Evolutionary conservation across 2,797 vertebrate genomes (phyloP).

Genomic region (Sus cebifrons): DNA sequence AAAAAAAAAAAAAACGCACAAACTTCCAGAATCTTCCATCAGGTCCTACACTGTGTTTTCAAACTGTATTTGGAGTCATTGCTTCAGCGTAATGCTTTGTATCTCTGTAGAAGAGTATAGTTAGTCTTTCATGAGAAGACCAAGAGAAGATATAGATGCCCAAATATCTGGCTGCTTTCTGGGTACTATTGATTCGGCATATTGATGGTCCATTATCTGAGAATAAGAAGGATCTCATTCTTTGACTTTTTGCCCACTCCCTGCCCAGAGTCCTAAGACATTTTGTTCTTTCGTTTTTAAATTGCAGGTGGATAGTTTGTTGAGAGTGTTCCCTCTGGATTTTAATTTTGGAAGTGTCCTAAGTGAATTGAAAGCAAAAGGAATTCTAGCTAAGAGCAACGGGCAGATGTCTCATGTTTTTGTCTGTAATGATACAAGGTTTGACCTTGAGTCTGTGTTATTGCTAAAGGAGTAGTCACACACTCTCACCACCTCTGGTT

Average conservation of each 20-base stretch:
- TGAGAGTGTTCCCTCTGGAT: conserved; percentile 79
- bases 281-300: conserved; percentile 86
- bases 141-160: conserved; percentile 71
- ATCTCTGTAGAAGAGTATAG: conserved; percentile 72
- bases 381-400: conserved; percentile 84
- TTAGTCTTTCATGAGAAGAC: conserved; percentile 52
- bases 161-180: conserved; percentile 79
- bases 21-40: not conserved
- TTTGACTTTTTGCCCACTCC: conserved; percentile 55
- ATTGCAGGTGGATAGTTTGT: conserved; percentile 84
- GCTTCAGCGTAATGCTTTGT: conserved; percentile 67
- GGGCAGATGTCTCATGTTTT: conserved; percentile 83
- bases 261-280: not conserved
- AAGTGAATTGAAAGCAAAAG: conserved; percentile 83
- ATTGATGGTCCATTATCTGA: conserved; percentile 84
- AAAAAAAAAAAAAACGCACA: not conserved
- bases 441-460: conserved; percentile 87
- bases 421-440: conserved; percentile 85
- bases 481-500: conserved; percentile 79
- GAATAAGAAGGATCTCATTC: conserved; percentile 77
- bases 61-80: conserved; percentile 29
- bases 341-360: conserved; percentile 85
- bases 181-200: conserved; percentile 80
- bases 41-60: not conserved
- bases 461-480: conserved; percentile 76